Percentiles rank a stretch among this genome's conserved stretches.
These are phyloP conservation scores for Scartelaos histophorus DNA, from an alignment of 2,113 vertebrate species.

Conservation along the genomic window DNA sequence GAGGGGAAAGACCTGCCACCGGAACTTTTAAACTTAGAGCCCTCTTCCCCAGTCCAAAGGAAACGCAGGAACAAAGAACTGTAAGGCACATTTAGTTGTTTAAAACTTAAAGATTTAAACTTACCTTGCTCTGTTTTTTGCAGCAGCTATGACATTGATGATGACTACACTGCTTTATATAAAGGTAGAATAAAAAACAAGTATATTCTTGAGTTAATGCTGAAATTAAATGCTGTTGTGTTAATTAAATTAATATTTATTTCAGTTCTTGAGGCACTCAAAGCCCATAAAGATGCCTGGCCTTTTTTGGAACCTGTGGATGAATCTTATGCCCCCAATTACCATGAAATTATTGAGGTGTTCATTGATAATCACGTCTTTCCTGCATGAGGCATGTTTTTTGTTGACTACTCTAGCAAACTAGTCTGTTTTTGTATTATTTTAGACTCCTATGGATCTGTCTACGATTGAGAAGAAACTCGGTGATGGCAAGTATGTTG, in stretches of 20 bases:
- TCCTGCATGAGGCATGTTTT: background rate
- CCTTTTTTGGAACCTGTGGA: conserved; percentile 97
- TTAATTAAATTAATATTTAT: conserved; percentile 1
- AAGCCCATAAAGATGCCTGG: conserved; percentile 97
- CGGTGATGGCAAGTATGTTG: conserved; percentile 88
- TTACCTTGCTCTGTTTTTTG: conserved; percentile 31
- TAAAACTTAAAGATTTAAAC: background rate
- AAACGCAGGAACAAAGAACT: conserved; percentile 84
- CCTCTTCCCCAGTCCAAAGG: conserved; percentile 83
- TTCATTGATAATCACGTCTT: background rate
- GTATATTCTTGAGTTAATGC: background rate
- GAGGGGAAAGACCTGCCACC: conserved; percentile 92
- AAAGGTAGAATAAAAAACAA: conserved; percentile 81
- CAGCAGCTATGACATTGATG: conserved; percentile 91
- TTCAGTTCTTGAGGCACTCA: conserved; percentile 90
- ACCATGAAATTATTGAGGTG: conserved; percentile 97
- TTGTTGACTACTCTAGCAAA: background rate
- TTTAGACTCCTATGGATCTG: conserved; percentile 94
- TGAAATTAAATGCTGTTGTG: background rate
- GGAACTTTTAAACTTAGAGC: conserved; percentile 89
- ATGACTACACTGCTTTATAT: conserved; percentile 94
- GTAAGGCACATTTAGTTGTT: conserved; percentile 76
- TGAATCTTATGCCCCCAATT: conserved; percentile 94
- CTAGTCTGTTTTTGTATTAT: background rate
- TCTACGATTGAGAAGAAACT: conserved; percentile 95